Conservation (phyloP, 2,797 vertebrate genomes). For the Heteromormyrus szaboi region DNA sequence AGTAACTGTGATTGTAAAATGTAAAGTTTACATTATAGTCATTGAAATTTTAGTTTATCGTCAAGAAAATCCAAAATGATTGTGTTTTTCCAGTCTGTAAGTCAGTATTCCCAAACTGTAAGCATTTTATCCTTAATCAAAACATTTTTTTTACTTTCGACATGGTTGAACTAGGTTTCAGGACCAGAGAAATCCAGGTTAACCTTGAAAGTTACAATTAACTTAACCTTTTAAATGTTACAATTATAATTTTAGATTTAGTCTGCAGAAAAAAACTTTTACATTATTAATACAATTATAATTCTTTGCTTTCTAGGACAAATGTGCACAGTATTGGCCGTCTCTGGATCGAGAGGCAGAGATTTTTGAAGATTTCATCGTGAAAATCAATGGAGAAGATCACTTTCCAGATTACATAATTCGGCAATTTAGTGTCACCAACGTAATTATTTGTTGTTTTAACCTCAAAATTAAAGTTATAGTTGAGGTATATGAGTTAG, state of each 20-base stretch:
- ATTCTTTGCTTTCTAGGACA: conserved; percentile 58
- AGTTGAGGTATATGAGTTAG: background rate
- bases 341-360: conserved; percentile 59
- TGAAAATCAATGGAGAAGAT: conserved; percentile 73
- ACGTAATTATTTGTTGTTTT: conserved; percentile 45
- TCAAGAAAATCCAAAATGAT: no score
- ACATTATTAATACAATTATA: background rate
- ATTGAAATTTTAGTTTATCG: no score
- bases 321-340: conserved; percentile 95
- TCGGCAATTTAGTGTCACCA: conserved; percentile 71
- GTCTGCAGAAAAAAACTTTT: no score
- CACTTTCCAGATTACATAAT: conserved; percentile 80
- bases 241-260: background rate
- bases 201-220: no score
- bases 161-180: no score
- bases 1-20: no score
- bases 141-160: no score
- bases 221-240: background rate
- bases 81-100: no score
- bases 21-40: no score
- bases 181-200: no score
- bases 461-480: background rate
- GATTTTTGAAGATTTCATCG: conserved; percentile 72
- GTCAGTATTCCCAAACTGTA: no score
- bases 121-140: no score